These are phyloP conservation scores for Oconnorella tubifera DNA, from an alignment of 2,888 invertebrate genomes.

Conservation along the genomic window DNA sequence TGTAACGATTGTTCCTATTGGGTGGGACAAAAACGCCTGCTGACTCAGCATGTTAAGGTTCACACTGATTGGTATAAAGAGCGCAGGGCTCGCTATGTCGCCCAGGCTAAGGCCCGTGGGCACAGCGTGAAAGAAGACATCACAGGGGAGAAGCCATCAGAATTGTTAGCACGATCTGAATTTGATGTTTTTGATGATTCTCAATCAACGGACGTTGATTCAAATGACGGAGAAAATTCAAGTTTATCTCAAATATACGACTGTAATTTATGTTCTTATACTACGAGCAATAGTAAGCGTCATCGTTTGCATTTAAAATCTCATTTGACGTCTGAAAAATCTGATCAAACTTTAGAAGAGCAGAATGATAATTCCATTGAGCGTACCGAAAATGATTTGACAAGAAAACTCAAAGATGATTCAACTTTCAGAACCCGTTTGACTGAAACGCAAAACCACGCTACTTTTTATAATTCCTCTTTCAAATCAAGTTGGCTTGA, in stretches of 20 bases:
- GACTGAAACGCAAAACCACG: not conserved
- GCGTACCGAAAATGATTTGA: too few species aligned
- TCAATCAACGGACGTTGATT: not conserved
- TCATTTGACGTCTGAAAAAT: too few species aligned
- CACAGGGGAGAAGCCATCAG: too few species aligned
- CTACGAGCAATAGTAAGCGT: not conserved
- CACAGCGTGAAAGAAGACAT: too few species aligned
- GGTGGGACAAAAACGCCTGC: conserved; percentile 71
- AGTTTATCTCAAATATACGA: not conserved
- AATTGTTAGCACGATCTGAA: too few species aligned
- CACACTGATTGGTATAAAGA: conserved; percentile 57
- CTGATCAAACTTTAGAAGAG: too few species aligned
- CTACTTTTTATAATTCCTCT: too few species aligned
- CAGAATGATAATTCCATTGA: too few species aligned
- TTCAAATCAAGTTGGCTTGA: too few species aligned
- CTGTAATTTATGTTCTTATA: not conserved
- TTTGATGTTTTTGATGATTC: too few species aligned
- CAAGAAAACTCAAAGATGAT: too few species aligned
- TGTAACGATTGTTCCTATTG: conserved; percentile 79
- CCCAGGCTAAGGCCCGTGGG: not conserved
- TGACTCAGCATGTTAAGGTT: conserved; percentile 80
- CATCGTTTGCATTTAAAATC: not conserved
- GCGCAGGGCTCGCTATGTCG: conserved; percentile 39
- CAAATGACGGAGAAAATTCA: too few species aligned
- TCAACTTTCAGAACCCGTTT: not conserved